Percentiles rank a stretch among this genome's conserved stretches.
phyloP scores from a whole-genome alignment of 2,797 vertebrate genomes.

The Sebastes iracundus region DNA sequence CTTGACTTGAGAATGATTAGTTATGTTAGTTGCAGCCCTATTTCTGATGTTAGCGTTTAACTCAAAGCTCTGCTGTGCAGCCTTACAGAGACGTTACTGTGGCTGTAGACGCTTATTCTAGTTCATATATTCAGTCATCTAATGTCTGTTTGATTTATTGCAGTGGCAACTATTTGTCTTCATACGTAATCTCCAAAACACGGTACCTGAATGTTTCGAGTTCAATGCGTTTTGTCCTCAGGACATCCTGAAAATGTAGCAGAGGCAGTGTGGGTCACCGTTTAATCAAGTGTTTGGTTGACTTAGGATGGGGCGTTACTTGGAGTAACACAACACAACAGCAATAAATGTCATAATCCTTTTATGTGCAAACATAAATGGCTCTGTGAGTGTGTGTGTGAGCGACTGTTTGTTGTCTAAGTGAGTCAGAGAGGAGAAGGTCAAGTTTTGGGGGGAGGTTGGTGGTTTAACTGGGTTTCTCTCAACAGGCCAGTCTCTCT shows the following conservation, averaged over 20 bases:
- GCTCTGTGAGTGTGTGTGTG: slow-evolving; percentile 5
- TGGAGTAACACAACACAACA: slow-evolving; percentile 13
- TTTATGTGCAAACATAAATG: slow-evolving; percentile 6
- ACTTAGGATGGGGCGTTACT: not conserved
- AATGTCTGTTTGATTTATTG: not conserved
- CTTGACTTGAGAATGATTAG: too few species aligned
- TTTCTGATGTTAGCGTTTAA: not conserved
- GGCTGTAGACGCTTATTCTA: not conserved
- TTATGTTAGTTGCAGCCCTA: not conserved
- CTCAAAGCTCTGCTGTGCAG: not conserved
- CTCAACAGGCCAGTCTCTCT: slow-evolving; percentile 57
- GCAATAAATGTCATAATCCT: slow-evolving; percentile 2
- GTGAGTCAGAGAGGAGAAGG: slow-evolving; percentile 67
- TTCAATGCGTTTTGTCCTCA: not conserved
- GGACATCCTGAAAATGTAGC: not conserved
- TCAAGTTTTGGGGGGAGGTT: slow-evolving; percentile 68
- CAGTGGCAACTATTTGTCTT: not conserved
- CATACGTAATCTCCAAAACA: not conserved
- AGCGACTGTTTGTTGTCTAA: slow-evolving; percentile 50
- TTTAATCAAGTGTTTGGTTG: slow-evolving; percentile 10
- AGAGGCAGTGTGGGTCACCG: not conserved
- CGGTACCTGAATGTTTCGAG: not conserved
- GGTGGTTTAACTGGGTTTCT: slow-evolving; percentile 52
- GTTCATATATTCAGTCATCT: not conserved
- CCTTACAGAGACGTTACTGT: not conserved